A percentile compares a stretch with the other conserved stretches of the same genome.
These are phyloP conservation scores for honey bee (Apis mellifera) DNA, from an alignment of 1,140 invertebrate species.

Conservation along the genomic window DNA sequence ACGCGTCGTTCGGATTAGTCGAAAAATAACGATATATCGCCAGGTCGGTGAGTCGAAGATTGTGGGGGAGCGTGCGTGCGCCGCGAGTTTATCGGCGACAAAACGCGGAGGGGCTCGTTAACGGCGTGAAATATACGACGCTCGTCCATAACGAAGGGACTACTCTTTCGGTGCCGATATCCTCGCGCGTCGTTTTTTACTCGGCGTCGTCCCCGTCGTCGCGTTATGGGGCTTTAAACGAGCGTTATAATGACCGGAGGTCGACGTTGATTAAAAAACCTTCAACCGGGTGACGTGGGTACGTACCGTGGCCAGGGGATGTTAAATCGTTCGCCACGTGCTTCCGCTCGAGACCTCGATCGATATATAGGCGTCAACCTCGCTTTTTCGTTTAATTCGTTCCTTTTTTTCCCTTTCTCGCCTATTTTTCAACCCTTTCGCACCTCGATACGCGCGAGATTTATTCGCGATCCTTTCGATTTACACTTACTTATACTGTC, in stretches of 20 bases:
- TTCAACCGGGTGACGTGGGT: conserved; percentile 32
- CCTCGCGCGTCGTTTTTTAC: conserved; percentile 40
- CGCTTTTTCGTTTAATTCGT: background rate
- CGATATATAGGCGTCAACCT: background rate
- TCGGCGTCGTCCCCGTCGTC: conserved; percentile 40
- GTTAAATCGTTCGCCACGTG: conserved; percentile 31
- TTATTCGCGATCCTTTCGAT: no score
- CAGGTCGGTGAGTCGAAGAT: conserved; percentile 48
- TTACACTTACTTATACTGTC: no score
- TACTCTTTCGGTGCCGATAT: conserved; percentile 59
- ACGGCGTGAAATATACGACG: conserved; percentile 76
- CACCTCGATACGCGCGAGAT: no score
- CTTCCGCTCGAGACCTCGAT: background rate
- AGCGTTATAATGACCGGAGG: conserved; percentile 73
- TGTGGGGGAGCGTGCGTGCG: conserved; percentile 3
- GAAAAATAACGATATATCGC: no score
- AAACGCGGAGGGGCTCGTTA: conserved; percentile 74
- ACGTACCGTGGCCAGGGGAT: no score
- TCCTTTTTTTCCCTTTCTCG: background rate
- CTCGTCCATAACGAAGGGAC: conserved; percentile 73
- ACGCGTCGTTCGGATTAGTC: no score
- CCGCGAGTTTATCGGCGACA: conserved; percentile 75
- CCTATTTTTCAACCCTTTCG: background rate
- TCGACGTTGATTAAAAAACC: conserved; percentile 74
- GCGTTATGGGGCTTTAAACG: conserved; percentile 74